Conservation (phyloP, 2,797 vertebrate genomes). For the Sebastes steindachneri region DNA sequence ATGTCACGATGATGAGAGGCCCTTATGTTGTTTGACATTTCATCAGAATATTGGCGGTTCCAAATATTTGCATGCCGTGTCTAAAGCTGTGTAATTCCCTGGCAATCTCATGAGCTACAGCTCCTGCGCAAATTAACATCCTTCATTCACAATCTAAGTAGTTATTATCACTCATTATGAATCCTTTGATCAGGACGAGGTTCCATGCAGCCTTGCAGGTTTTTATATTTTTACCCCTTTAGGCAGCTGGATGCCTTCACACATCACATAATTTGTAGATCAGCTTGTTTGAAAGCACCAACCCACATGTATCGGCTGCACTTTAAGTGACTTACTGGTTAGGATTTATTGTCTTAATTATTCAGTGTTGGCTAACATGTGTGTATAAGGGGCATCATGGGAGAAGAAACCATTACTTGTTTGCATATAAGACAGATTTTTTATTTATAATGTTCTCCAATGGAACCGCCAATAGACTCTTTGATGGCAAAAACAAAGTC, state of each 20-base stretch:
- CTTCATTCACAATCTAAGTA: conserved; percentile 55
- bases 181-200: conserved; percentile 59
- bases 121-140: conserved; percentile 56
- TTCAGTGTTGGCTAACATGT: conserved; percentile 48
- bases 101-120: conserved; percentile 46
- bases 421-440: neutral
- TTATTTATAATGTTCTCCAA: neutral
- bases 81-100: conserved; percentile 62
- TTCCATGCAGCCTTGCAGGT: conserved; percentile 42
- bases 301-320: conserved; percentile 45
- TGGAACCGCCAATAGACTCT: conserved; percentile 59
- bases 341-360: conserved; percentile 56
- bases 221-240: conserved; percentile 57
- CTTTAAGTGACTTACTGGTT: conserved; percentile 55
- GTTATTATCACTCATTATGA: conserved; percentile 68
- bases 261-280: conserved; percentile 28
- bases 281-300: conserved; percentile 47
- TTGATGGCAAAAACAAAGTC: conserved; percentile 33
- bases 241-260: conserved; percentile 41
- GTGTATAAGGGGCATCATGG: conserved; percentile 13
- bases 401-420: conserved; percentile 28
- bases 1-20: conserved; percentile 70
- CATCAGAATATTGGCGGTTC: conserved; percentile 73
- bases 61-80: conserved; percentile 55
- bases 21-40: conserved; percentile 69